Conservation (phyloP, 2,797 vertebrate species). For the Lepilemur septentrionalis region DNA sequence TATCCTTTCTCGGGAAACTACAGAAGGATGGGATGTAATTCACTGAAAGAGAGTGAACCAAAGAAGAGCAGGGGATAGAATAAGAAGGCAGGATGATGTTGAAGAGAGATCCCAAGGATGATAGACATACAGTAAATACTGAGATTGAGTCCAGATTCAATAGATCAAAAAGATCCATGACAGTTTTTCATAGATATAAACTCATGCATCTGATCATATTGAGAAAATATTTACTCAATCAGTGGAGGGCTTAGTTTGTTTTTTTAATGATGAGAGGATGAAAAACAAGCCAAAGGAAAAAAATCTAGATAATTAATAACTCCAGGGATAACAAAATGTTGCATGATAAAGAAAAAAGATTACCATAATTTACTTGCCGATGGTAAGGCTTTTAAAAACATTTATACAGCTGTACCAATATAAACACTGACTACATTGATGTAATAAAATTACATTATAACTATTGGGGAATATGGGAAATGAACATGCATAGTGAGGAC, state of each 20-base stretch:
- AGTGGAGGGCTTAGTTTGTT: background rate
- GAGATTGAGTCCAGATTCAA: background rate
- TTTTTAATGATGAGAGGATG: background rate
- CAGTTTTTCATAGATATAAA: background rate
- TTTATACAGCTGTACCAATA: background rate
- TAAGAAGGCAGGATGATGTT: background rate
- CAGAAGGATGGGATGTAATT: background rate
- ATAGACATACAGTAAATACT: background rate
- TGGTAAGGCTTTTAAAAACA: background rate
- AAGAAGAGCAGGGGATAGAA: background rate
- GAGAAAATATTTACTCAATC: background rate
- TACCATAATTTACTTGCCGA: background rate
- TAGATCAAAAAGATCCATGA: background rate
- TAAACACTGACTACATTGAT: background rate
- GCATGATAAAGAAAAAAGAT: background rate
- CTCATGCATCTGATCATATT: background rate
- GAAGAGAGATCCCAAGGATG: background rate
- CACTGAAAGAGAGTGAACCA: background rate
- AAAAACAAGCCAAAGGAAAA: background rate
- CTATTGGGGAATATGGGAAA: background rate
- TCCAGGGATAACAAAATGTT: background rate
- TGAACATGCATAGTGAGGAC: background rate
- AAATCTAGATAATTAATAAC: background rate
- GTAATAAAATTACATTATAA: background rate
- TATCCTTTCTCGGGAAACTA: background rate